Conservation (phyloP, 2,888 invertebrate species). For the Galerucella pusilla region DNA sequence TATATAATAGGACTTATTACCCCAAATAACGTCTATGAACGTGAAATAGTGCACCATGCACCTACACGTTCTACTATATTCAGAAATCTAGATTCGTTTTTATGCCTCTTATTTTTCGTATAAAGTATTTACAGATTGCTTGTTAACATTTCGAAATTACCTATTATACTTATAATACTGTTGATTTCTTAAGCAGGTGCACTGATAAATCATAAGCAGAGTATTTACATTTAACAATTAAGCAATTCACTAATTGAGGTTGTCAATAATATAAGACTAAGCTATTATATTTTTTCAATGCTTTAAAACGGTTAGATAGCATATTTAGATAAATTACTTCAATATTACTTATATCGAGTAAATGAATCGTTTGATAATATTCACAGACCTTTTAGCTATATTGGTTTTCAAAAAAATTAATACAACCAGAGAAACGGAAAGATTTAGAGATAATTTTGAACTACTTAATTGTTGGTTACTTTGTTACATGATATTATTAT, state of each 20-base stretch:
- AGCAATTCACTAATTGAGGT: conserved; percentile 2
- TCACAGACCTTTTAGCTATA: not conserved
- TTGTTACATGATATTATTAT: not conserved
- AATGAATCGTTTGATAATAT: not conserved
- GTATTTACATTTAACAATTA: conserved; percentile 1
- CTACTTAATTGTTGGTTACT: not conserved
- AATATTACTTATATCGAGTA: not conserved
- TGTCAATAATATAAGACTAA: conserved; percentile 5
- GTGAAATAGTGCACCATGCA: too few relatives aligned
- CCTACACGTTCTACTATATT: too few relatives aligned
- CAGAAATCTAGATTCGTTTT: too few relatives aligned
- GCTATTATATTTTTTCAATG: not conserved
- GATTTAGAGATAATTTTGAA: not conserved
- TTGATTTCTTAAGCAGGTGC: too few relatives aligned
- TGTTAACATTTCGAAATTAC: too few relatives aligned
- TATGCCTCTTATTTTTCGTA: too few relatives aligned
- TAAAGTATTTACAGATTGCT: too few relatives aligned
- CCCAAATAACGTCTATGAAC: too few relatives aligned
- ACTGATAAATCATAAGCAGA: not conserved
- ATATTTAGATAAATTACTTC: conserved; percentile 4
- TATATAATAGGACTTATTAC: too few relatives aligned
- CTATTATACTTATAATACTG: too few relatives aligned
- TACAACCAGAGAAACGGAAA: conserved; percentile 1
- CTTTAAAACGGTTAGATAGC: not conserved
- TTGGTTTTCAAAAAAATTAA: not conserved